A percentile compares a stretch with the other conserved stretches of the same genome.
These are phyloP conservation scores for Atethmia centrago DNA, from an alignment of 2,888 invertebrate genomes.

Conservation along the genomic window DNA sequence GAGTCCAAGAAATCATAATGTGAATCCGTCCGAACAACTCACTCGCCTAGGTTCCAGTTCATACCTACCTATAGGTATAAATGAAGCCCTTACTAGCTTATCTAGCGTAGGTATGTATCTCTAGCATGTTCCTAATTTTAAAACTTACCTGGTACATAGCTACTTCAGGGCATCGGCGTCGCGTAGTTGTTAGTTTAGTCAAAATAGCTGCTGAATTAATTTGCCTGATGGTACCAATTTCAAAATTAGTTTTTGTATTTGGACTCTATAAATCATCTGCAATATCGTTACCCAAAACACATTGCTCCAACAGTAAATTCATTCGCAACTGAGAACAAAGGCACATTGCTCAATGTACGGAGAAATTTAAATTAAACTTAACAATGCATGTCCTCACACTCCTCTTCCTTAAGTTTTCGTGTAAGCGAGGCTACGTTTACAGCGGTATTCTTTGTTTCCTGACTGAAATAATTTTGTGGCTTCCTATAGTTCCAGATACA, in stretches of 20 bases:
- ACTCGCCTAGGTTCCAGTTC: background rate
- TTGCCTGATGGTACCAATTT: background rate
- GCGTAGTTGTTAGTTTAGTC: background rate
- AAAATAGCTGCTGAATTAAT: background rate
- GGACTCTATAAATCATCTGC: background rate
- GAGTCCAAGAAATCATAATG: too few relatives aligned
- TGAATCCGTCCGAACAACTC: background rate
- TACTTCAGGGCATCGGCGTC: background rate
- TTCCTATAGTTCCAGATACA: background rate
- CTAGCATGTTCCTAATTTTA: background rate
- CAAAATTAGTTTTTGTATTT: background rate
- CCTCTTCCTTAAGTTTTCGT: slow-evolving; percentile 48
- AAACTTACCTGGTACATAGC: background rate
- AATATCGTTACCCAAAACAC: slow-evolving; percentile 14
- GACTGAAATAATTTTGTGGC: slow-evolving; percentile 7
- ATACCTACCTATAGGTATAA: background rate
- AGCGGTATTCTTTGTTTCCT: slow-evolving; percentile 39
- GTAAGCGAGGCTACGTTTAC: slow-evolving; percentile 16
- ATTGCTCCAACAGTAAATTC: slow-evolving; percentile 44
- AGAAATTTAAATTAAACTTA: slow-evolving; percentile 41
- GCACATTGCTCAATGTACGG: slow-evolving; percentile 41
- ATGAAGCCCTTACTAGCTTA: background rate
- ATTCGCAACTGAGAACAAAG: slow-evolving; percentile 52
- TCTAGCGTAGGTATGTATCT: background rate
- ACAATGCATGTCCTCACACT: slow-evolving; percentile 57